Evolutionary conservation across 2,888 invertebrate genomes (phyloP).

Genomic region (Drosophila seclusa): DNA sequence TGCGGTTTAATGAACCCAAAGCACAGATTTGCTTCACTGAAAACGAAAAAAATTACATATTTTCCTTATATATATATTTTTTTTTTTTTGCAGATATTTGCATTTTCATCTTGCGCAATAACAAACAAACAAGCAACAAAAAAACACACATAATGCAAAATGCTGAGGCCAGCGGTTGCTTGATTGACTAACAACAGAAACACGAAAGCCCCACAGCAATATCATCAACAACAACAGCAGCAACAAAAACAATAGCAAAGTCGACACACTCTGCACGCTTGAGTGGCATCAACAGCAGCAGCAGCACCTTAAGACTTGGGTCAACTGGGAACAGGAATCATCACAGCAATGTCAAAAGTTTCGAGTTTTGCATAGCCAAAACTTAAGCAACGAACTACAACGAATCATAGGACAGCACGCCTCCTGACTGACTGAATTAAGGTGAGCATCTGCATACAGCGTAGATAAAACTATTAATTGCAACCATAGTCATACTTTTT

Average conservation of each 20-base stretch:
- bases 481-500: not conserved
- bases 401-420: not conserved
- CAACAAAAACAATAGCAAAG: constrained; percentile 7
- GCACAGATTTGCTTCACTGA: constrained; percentile 40
- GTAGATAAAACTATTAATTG: not conserved
- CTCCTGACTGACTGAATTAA: constrained; percentile 4
- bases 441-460: constrained; percentile 10
- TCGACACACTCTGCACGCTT: constrained; percentile 40
- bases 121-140: constrained; percentile 25
- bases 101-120: constrained; percentile 76
- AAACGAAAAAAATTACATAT: constrained; percentile 7
- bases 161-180: constrained; percentile 54
- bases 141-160: constrained; percentile 60
- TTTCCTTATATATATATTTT: constrained; percentile 19
- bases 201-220: constrained; percentile 33
- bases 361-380: constrained; percentile 39
- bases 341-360: constrained; percentile 51
- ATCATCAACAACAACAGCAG: constrained; percentile 16
- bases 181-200: constrained; percentile 68
- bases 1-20: constrained; percentile 63
- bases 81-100: constrained; percentile 79
- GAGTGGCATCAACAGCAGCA: constrained; percentile 44
- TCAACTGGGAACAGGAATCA: constrained; percentile 27
- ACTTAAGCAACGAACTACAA: not conserved
- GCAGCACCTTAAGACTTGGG: constrained; percentile 17